A percentile compares a stretch with the other conserved stretches of the same genome.
phyloP scores from a whole-genome alignment of 2,113 vertebrate species.

The Phaethon lepturus region DNA sequence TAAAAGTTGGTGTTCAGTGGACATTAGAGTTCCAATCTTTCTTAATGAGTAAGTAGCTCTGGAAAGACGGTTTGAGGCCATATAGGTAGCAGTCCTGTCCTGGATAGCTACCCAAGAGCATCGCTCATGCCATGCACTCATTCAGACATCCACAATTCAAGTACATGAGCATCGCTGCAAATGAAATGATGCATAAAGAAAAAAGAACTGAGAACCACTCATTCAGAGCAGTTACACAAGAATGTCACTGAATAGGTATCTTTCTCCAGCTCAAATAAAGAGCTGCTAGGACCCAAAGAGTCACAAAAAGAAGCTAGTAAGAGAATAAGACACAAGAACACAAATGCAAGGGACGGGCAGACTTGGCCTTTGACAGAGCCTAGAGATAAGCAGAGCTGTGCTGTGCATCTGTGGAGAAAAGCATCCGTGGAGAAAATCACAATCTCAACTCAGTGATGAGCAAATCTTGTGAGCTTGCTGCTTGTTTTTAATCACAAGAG shows the following conservation, averaged over 20 bases:
- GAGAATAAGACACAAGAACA: background rate
- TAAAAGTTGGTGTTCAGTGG: background rate
- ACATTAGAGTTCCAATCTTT: background rate
- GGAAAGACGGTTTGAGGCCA: background rate
- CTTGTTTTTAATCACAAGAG: background rate
- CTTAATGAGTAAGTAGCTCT: background rate
- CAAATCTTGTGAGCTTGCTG: background rate
- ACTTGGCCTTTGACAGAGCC: slow-evolving; percentile 3
- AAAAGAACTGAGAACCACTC: background rate
- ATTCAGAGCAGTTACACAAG: background rate
- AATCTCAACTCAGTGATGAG: background rate
- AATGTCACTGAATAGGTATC: background rate
- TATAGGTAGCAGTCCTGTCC: background rate
- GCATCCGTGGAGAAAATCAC: background rate
- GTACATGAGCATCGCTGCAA: background rate
- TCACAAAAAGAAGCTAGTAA: background rate
- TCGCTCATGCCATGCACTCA: background rate
- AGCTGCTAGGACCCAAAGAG: background rate
- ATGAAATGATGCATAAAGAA: background rate
- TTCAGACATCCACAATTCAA: background rate
- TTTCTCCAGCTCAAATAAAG: background rate
- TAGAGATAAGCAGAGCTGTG: background rate
- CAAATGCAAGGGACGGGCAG: background rate
- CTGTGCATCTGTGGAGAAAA: background rate
- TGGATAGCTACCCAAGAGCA: background rate